Base-by-base conservation (phyloP, 2,113 vertebrate genomes). In the Phalacrocorax pelagicus region DNA sequence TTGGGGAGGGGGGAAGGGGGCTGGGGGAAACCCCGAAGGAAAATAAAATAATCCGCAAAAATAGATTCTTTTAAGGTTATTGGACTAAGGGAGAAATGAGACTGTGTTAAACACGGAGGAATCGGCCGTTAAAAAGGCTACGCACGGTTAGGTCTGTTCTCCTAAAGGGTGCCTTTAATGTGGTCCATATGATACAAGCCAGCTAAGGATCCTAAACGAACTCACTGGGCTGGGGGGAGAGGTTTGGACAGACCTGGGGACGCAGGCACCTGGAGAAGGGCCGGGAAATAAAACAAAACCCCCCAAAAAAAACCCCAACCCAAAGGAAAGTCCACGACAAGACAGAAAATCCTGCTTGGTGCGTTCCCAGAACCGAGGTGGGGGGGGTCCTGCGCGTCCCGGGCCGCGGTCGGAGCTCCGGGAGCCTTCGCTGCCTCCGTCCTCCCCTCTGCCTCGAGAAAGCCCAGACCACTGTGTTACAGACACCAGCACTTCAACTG, bases 381-480 rank as follows among this genome's bases (percentile, higher is more conserved):
- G 46, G 40, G 46, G 49, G 20, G 6, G 4, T 78, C n/a, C 30
- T 2, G n/a, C 3, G 19, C 14, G 4, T 4, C 55, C 32, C 38
- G 12, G 34, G n/a, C 46, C 72, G 8, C 5, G 12, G 46, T 8
- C 16, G n/a, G 61, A 32, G n/a, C 40, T 44, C 47, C 15, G 0
- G 29, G 22, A 26, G 15, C 32, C 72, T 38, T 8, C 24, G 0
- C 0, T 2, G 22, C 23, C 72, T 47, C 57, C n/a, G 3, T 7
- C 54, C 15, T 67, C 69, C 36, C 46, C 51, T 13, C 77, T 7
- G 67, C 30, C 69, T 65, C 62, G 21, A 26, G 36, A 30, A 26
- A n/a, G 32, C 24, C 67, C 10, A 3, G 17, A 10, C 3, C 12
- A 2, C 38, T 23, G 9, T 11, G 46, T 54, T 26, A 30, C 4